phyloP scores from a whole-genome alignment of 2,113 vertebrate species.

The Rhadina sibilatrix region DNA sequence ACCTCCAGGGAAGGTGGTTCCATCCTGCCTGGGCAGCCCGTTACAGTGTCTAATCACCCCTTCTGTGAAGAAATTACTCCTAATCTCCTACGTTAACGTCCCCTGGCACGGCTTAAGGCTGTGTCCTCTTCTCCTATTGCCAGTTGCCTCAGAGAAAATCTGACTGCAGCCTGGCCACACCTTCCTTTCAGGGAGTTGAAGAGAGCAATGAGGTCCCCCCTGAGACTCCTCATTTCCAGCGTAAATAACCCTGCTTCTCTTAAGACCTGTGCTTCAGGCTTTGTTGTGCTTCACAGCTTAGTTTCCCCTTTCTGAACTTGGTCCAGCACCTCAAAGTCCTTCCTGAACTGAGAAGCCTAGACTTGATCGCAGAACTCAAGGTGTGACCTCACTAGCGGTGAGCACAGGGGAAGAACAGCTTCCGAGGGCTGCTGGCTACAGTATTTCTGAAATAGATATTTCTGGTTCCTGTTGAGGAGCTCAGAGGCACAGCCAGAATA shows the following conservation, averaged over 20 bases:
- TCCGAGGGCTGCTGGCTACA: not conserved
- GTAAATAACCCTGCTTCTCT: not conserved
- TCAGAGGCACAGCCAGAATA: no score
- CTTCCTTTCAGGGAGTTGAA: not conserved
- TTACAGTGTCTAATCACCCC: no score
- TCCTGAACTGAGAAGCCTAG: not conserved
- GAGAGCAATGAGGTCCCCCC: not conserved
- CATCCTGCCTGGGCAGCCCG: no score
- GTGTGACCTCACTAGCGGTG: not conserved
- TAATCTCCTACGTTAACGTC: not conserved
- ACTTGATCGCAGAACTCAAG: not conserved
- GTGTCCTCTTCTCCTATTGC: not conserved
- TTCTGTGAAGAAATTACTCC: not conserved
- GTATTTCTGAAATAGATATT: not conserved
- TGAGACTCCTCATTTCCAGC: not conserved
- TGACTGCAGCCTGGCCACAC: no score
- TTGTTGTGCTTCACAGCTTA: not conserved
- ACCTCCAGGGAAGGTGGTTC: not conserved
- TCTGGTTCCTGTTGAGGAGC: not conserved
- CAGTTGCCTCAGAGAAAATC: not conserved
- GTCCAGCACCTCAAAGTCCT: not conserved
- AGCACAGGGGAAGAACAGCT: accelerated
- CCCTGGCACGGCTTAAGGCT: not conserved
- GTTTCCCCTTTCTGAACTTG: not conserved
- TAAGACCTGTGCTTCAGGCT: not conserved